Conservation (phyloP, 2,113 vertebrate genomes). For the Microtus oregoni region DNA sequence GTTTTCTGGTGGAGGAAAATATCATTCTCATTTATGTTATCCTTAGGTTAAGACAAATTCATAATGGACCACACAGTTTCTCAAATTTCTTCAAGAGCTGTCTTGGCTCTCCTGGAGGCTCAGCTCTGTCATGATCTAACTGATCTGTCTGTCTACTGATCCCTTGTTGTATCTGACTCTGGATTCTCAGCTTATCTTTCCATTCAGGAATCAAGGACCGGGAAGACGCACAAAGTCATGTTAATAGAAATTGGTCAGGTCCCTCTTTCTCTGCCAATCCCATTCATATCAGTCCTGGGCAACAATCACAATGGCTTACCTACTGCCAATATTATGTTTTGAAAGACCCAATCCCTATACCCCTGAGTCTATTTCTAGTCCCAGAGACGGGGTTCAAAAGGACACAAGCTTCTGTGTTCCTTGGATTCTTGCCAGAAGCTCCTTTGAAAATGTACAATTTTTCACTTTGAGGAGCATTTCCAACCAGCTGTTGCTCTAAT, state of each 20-base stretch:
- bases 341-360: not conserved
- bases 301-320: not conserved
- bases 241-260: not conserved
- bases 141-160: not conserved
- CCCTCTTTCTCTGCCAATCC: not conserved
- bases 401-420: not conserved
- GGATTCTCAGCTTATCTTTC: not conserved
- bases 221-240: slow-evolving; percentile 35
- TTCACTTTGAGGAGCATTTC: slow-evolving; percentile 2
- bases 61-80: not conserved
- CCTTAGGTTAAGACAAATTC: not conserved
- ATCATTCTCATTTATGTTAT: not conserved
- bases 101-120: not conserved
- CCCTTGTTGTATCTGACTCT: not conserved
- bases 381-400: not conserved
- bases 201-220: not conserved
- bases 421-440: not conserved
- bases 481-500: not conserved
- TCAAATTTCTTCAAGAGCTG: not conserved
- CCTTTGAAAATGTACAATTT: not conserved
- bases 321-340: not conserved
- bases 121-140: not conserved
- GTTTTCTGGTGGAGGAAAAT: not conserved
- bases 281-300: not conserved
- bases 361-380: not conserved